Evolutionary conservation across 1,140 invertebrate genomes (phyloP), one percentile per base, ranked within the genome.

Genomic region (Cyclargus thomasi): DNA sequence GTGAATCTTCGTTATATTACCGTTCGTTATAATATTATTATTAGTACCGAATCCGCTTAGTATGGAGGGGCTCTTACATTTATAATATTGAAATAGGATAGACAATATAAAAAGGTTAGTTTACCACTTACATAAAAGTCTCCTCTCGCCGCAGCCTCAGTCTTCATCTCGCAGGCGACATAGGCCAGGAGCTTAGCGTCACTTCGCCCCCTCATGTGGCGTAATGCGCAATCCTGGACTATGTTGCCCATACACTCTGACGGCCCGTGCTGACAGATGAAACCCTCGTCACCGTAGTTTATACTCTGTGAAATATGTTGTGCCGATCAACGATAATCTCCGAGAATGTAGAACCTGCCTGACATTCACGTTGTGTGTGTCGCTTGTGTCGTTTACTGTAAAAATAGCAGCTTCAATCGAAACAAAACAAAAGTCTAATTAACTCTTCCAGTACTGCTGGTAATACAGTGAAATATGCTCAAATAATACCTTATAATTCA

Each of bases 191-290:
- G 82, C 22, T 82, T 68, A 16, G 68, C 36, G 22, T 86, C 80
- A 8, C 71, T 72, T 8, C 71, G 23, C 1, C 65, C 63, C 11
- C 69, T 67, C 80, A 88, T 79, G 14, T 73, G 63, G 64, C 78
- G 62, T 35, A 89, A 63, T 1, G 81, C 70, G 69, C 88, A 90
- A 36, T 86, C 81, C 67, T 90, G 88, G 5, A 90, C 76, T 8
- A 86, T 70, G 22, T 90, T 90, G 6, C 86, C 88, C 5, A 81
- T 68, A 62, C 88, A 90, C 53, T 90, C 86, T 0, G 73, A 8
- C 0, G 80, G 67, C 0, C 88, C 88, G 65, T 88, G 84, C 64
- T 88, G 86, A 67, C 88, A 90, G 69, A 80, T 67, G 67, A 90
- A 88, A 3, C 82, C 82, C 14, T 68, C 71, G 21, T 77, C 73